Percentiles rank a stretch among this genome's conserved stretches.
Evolutionary conservation across 1,140 invertebrate species (phyloP).

Genomic region (Meloidogyne chitwoodi): DNA sequence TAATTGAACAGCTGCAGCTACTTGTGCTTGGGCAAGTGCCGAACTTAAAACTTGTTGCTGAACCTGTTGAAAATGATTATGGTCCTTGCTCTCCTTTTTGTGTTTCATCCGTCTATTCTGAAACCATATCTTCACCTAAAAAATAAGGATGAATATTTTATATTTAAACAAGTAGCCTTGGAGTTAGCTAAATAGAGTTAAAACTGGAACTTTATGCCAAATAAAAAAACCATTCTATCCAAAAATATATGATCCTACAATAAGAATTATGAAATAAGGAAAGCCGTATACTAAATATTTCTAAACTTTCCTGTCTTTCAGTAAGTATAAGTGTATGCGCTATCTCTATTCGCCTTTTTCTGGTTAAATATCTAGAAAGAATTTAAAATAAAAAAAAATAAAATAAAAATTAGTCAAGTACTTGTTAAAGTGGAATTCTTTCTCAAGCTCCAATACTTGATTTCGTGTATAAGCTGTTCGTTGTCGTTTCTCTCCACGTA

Average conservation of each 20-base stretch:
- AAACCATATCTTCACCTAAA: slow-evolving; percentile 73
- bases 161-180: too few relatives aligned
- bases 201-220: too few relatives aligned
- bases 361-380: slow-evolving; percentile 63
- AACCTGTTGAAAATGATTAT: slow-evolving; percentile 4
- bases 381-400: slow-evolving; percentile 61
- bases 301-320: slow-evolving; percentile 75
- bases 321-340: slow-evolving; percentile 79
- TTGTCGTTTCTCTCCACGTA: slow-evolving; percentile 71
- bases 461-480: slow-evolving; percentile 90
- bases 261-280: background rate
- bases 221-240: too few relatives aligned
- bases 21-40: slow-evolving; percentile 14
- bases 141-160: background rate
- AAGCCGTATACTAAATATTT: too few relatives aligned
- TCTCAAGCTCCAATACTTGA: slow-evolving; percentile 90
- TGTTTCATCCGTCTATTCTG: slow-evolving; percentile 48
- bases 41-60: slow-evolving; percentile 10
- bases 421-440: slow-evolving; percentile 92
- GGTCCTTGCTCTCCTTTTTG: slow-evolving; percentile 36
- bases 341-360: slow-evolving; percentile 76
- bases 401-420: too few relatives aligned
- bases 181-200: too few relatives aligned
- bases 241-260: background rate
- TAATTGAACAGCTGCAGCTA: background rate